phyloP scores from a whole-genome alignment of 2,888 invertebrate genomes.

The Campoletis raptor region DNA sequence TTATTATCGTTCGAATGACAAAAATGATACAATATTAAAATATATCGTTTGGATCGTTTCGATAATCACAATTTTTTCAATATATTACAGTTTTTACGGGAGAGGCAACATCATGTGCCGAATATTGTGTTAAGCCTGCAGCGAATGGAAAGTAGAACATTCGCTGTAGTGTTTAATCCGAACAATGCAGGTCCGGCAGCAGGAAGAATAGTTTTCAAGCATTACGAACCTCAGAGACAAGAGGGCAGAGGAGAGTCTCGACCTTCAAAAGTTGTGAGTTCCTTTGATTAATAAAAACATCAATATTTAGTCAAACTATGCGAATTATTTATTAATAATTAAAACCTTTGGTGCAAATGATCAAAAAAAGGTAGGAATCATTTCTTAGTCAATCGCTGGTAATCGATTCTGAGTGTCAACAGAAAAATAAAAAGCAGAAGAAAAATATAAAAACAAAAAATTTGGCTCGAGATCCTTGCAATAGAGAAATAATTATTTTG shows the following conservation, averaged over 20 bases:
- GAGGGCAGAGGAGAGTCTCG: conserved; percentile 70
- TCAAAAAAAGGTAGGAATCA: not conserved
- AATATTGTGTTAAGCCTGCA: conserved; percentile 85
- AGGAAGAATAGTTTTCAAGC: conserved; percentile 86
- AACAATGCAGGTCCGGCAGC: conserved; percentile 86
- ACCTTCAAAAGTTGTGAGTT: conserved; percentile 73
- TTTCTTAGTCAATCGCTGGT: not conserved
- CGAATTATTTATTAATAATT: not conserved
- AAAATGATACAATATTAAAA: not conserved
- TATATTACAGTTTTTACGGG: conserved; percentile 78
- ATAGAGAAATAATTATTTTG: not conserved
- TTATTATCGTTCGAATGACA: not conserved
- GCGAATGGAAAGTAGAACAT: conserved; percentile 86
- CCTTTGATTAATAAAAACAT: conserved; percentile 15
- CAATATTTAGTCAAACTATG: not conserved
- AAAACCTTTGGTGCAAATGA: too few species aligned
- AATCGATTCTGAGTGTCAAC: too few species aligned
- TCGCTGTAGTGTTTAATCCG: conserved; percentile 87
- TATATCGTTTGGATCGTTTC: not conserved
- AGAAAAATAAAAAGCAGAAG: not conserved
- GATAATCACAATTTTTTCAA: not conserved
- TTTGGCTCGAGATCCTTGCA: too few species aligned
- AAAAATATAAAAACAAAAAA: too few species aligned
- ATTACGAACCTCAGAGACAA: conserved; percentile 79
- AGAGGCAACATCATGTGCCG: conserved; percentile 74